A percentile compares a stretch with the other conserved stretches of the same genome.
These are phyloP conservation scores for Cyphomyrus discorhynchus DNA, from an alignment of 2,113 vertebrate species.

Conservation along the genomic window DNA sequence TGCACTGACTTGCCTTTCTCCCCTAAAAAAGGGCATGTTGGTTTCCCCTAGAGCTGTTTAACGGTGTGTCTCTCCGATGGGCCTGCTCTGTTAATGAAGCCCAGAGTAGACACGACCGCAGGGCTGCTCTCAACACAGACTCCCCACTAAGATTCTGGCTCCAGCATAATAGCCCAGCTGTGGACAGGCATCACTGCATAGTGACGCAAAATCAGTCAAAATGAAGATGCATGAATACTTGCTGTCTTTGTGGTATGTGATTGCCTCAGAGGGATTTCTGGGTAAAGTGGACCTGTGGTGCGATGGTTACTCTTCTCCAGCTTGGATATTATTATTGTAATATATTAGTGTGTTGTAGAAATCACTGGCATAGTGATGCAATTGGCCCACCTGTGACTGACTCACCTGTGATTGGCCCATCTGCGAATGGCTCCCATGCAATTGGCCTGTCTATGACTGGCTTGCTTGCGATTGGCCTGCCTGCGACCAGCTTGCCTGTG, in stretches of 20 bases:
- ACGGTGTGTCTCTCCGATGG: neutral
- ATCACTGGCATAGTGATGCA: neutral
- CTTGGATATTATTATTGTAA: neutral
- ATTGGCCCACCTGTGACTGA: neutral
- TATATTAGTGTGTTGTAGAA: neutral
- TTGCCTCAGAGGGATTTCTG: neutral
- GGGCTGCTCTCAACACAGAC: neutral
- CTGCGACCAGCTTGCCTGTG: neutral
- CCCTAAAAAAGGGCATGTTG: neutral
- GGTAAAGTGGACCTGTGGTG: neutral
- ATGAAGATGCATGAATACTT: neutral
- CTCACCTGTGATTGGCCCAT: neutral
- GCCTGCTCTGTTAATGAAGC: neutral
- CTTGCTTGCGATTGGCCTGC: neutral
- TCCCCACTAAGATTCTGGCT: neutral
- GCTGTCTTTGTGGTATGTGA: neutral
- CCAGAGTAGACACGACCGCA: neutral
- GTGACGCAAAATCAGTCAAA: neutral
- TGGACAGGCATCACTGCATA: neutral
- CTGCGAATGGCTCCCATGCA: neutral
- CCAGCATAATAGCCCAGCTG: neutral
- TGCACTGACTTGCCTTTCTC: neutral
- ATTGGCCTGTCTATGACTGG: neutral
- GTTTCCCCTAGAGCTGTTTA: neutral
- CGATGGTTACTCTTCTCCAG: neutral